phyloP scores from a whole-genome alignment of 2,888 invertebrate genomes.

The Microctonus aethiopoides region DNA sequence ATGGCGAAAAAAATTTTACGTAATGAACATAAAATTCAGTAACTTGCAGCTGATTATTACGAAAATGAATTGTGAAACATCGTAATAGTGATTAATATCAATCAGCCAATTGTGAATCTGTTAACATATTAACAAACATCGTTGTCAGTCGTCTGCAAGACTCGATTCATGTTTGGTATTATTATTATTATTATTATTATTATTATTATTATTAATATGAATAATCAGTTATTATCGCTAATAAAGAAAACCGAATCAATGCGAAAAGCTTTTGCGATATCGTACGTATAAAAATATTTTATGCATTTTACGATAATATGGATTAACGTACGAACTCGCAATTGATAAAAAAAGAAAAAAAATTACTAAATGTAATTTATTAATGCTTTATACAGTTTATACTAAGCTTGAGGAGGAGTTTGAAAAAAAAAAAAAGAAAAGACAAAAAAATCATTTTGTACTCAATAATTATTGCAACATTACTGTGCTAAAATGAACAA shows the following conservation, averaged over 20 bases:
- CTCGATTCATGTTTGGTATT: conserved; percentile 15
- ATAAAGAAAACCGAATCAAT: conserved; percentile 21
- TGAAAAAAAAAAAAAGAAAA: too few relatives aligned
- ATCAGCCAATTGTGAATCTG: background rate
- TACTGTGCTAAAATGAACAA: conserved; percentile 59
- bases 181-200: background rate
- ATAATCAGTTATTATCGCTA: conserved; percentile 42
- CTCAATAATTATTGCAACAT: conserved; percentile 62
- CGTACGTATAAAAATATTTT: conserved; percentile 35
- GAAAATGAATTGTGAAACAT: conserved; percentile 2
- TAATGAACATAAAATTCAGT: conserved; percentile 23
- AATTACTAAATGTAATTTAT: conserved; percentile 18
- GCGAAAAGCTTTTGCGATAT: conserved; percentile 34
- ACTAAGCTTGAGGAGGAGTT: conserved; percentile 58
- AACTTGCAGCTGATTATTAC: conserved; percentile 16
- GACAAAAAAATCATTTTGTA: conserved; percentile 63
- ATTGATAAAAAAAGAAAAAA: conserved; percentile 1
- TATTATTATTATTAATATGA: too few relatives aligned
- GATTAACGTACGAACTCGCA: conserved; percentile 32
- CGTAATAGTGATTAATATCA: background rate
- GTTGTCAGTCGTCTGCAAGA: conserved; percentile 1
- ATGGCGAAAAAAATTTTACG: conserved; percentile 40
- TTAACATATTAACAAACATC: background rate
- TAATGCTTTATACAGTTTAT: conserved; percentile 66
- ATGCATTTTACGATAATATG: conserved; percentile 20